phyloP scores from a whole-genome alignment of 2,888 invertebrate genomes.

The Drosophila vallismaia region DNA sequence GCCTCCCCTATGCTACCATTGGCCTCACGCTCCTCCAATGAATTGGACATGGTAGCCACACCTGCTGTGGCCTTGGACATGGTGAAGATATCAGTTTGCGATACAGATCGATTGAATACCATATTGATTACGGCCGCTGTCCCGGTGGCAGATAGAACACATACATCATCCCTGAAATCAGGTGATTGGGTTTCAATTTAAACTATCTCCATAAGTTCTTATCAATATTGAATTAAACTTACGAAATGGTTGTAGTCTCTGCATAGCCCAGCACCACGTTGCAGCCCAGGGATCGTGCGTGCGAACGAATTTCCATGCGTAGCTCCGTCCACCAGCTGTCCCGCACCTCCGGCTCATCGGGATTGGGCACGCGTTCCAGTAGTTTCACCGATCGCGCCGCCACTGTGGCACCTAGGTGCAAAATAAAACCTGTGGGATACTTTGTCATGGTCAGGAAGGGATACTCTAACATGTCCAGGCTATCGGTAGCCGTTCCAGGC shows the following conservation, averaged over 20 bases:
- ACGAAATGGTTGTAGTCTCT: slow-evolving; percentile 97
- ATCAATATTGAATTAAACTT: slow-evolving; percentile 72
- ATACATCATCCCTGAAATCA: slow-evolving; percentile 93
- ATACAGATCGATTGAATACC: slow-evolving; percentile 84
- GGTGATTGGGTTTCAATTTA: neutral
- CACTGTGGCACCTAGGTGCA: slow-evolving; percentile 94
- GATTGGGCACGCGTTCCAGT: slow-evolving; percentile 91
- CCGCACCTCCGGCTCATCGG: slow-evolving; percentile 95
- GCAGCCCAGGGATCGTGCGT: slow-evolving; percentile 95
- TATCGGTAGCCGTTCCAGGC: slow-evolving; percentile 88
- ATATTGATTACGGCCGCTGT: slow-evolving; percentile 94
- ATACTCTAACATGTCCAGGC: slow-evolving; percentile 95
- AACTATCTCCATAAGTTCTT: too few relatives aligned
- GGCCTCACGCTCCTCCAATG: slow-evolving; percentile 85
- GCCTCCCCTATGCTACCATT: slow-evolving; percentile 59
- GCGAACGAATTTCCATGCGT: slow-evolving; percentile 96
- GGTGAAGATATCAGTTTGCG: slow-evolving; percentile 80
- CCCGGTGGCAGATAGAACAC: slow-evolving; percentile 95
- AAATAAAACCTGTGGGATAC: slow-evolving; percentile 94
- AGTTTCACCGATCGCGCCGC: slow-evolving; percentile 93
- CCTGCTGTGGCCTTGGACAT: slow-evolving; percentile 61
- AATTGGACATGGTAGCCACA: slow-evolving; percentile 84
- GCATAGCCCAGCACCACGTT: slow-evolving; percentile 97
- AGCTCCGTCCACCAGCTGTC: slow-evolving; percentile 99
- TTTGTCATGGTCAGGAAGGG: slow-evolving; percentile 97